Conservation (phyloP, 2,888 invertebrate genomes). For the Anthophora plumipes region DNA sequence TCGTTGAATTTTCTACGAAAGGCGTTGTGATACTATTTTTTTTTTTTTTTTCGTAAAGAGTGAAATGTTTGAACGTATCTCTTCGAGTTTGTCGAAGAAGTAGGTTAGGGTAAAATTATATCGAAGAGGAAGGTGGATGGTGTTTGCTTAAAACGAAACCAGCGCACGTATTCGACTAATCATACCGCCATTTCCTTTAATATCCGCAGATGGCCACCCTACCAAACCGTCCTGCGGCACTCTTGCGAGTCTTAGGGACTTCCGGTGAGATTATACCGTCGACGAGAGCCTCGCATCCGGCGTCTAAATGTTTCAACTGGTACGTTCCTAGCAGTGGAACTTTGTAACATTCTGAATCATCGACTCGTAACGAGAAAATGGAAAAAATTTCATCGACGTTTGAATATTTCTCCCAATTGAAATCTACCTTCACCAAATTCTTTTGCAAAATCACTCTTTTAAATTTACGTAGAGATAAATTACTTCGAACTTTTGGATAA, state of each 20-base stretch:
- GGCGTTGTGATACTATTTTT: too few species aligned
- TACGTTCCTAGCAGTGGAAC: slow-evolving; percentile 33
- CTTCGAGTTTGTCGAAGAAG: neutral
- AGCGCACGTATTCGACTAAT: slow-evolving; percentile 84
- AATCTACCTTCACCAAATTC: too few species aligned
- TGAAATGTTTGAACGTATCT: neutral
- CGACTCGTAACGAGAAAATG: too few species aligned
- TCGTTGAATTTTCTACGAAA: neutral
- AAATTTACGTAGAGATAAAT: too few species aligned
- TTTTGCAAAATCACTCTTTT: too few species aligned
- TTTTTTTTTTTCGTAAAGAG: neutral
- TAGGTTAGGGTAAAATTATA: slow-evolving; percentile 15
- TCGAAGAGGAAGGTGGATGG: slow-evolving; percentile 27
- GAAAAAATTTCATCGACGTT: too few species aligned
- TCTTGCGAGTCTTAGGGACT: slow-evolving; percentile 81
- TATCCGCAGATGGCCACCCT: slow-evolving; percentile 82
- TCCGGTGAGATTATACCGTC: slow-evolving; percentile 81
- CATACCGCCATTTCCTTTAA: slow-evolving; percentile 85
- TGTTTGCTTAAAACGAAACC: slow-evolving; percentile 79
- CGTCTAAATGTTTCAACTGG: slow-evolving; percentile 78
- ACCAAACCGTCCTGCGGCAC: slow-evolving; percentile 66
- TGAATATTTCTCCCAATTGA: too few species aligned
- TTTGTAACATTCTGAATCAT: neutral
- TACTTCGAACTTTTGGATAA: too few species aligned
- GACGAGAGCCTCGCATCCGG: slow-evolving; percentile 77